A percentile compares a stretch with the other conserved stretches of the same genome.
These are phyloP conservation scores for Leucozona laternaria DNA, from an alignment of 2,888 invertebrate species.

Conservation along the genomic window DNA sequence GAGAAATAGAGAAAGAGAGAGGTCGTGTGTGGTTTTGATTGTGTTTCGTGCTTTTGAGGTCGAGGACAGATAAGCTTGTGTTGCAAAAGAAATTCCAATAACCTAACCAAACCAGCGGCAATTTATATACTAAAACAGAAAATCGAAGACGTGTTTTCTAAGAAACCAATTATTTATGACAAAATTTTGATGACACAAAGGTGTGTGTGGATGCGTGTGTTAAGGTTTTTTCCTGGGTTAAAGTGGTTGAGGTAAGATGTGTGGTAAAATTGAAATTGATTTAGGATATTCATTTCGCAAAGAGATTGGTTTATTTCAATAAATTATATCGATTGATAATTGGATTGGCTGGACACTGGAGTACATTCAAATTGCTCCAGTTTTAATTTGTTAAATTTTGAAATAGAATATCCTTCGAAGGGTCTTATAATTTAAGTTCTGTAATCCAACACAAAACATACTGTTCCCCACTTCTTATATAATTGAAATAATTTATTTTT, in stretches of 20 bases:
- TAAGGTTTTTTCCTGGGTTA: neutral
- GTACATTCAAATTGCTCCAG: too few relatives aligned
- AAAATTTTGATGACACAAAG: slow-evolving; percentile 2
- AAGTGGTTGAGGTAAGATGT: neutral
- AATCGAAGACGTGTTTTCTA: slow-evolving; percentile 4
- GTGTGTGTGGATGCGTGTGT: neutral
- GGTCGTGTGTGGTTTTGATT: slow-evolving; percentile 5
- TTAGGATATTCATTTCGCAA: neutral
- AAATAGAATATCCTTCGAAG: too few relatives aligned
- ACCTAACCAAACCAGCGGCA: neutral
- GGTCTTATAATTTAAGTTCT: too few relatives aligned
- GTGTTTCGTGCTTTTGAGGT: neutral
- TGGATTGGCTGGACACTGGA: too few relatives aligned
- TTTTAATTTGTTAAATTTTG: too few relatives aligned
- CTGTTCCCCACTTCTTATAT: too few relatives aligned
- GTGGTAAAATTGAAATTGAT: neutral
- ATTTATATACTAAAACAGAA: neutral
- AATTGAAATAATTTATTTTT: too few relatives aligned
- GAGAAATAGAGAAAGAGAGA: too few relatives aligned
- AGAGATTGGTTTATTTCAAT: too few relatives aligned
- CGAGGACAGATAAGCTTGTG: neutral
- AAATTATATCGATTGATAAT: too few relatives aligned
- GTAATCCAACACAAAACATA: too few relatives aligned
- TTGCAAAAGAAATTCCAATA: slow-evolving; percentile 9
- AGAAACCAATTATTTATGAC: slow-evolving; percentile 1